phyloP scores from a whole-genome alignment of 1,140 invertebrate species.

The Thaumatotibia leucotreta region DNA sequence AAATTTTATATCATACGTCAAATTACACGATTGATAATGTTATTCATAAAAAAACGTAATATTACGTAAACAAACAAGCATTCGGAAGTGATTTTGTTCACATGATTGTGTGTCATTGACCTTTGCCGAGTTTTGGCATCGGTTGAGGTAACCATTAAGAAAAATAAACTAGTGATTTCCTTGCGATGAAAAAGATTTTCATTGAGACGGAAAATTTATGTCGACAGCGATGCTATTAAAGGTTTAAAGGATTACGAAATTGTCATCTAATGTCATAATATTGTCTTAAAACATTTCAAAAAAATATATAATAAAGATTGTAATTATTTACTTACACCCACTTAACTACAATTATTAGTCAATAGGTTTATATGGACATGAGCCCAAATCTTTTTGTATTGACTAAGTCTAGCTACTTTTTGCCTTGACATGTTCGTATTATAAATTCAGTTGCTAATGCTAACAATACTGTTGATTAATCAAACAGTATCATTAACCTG shows the following conservation, averaged over 20 bases:
- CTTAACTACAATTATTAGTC: no score
- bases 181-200: neutral
- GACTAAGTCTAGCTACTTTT: neutral
- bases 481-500: neutral
- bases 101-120: slow-evolving; percentile 1
- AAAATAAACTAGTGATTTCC: neutral
- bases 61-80: neutral
- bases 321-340: no score
- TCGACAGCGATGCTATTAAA: neutral
- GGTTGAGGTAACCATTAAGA: neutral
- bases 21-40: neutral
- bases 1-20: neutral
- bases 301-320: no score
- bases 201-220: neutral
- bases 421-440: neutral
- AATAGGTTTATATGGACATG: neutral
- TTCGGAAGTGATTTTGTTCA: slow-evolving; percentile 4
- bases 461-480: neutral
- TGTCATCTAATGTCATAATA: neutral
- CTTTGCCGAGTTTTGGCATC: slow-evolving; percentile 1
- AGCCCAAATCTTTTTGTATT: neutral
- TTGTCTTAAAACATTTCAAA: no score
- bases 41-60: neutral
- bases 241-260: neutral
- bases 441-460: neutral